Percentiles rank a stretch among this genome's conserved stretches.
phyloP scores from a whole-genome alignment of 2,888 invertebrate genomes.

The Dolichopus griseipennis region DNA sequence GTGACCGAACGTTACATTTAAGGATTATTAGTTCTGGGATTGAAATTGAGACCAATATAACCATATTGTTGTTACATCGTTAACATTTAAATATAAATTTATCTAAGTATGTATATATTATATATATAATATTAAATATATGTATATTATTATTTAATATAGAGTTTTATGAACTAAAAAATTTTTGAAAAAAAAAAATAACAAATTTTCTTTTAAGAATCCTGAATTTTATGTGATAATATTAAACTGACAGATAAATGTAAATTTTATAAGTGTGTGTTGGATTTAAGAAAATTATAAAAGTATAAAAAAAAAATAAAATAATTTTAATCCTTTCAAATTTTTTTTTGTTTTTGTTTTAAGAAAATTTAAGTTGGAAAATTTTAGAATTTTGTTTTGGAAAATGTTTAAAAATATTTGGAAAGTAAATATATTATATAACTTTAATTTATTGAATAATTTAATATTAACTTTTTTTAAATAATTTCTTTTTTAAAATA shows the following conservation, averaged over 20 bases:
- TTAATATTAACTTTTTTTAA: too few relatives aligned
- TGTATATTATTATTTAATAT: too few relatives aligned
- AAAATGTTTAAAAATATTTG: too few relatives aligned
- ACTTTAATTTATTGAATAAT: too few relatives aligned
- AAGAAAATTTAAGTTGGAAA: too few relatives aligned
- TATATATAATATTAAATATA: too few relatives aligned
- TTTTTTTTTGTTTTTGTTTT: too few relatives aligned
- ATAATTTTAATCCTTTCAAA: not conserved
- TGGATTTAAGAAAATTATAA: not conserved
- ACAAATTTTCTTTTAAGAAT: not conserved
- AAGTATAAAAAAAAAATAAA: not conserved
- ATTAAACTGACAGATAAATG: not conserved
- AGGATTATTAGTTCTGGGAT: slow-evolving; percentile 8
- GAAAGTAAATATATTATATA: too few relatives aligned
- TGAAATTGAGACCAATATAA: slow-evolving; percentile 6
- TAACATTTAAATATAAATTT: not conserved
- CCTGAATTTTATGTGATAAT: not conserved
- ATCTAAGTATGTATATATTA: too few relatives aligned
- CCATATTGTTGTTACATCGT: not conserved
- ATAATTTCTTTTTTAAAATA: too few relatives aligned
- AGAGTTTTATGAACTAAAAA: not conserved
- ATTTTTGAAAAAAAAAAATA: not conserved
- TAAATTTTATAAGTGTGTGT: not conserved
- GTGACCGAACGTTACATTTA: slow-evolving; percentile 8
- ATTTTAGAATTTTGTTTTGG: too few relatives aligned